Percentiles rank a stretch among this genome's conserved stretches.
Conservation (phyloP, 2,113 vertebrate genomes). For the Microcebus tavaratra region DNA sequence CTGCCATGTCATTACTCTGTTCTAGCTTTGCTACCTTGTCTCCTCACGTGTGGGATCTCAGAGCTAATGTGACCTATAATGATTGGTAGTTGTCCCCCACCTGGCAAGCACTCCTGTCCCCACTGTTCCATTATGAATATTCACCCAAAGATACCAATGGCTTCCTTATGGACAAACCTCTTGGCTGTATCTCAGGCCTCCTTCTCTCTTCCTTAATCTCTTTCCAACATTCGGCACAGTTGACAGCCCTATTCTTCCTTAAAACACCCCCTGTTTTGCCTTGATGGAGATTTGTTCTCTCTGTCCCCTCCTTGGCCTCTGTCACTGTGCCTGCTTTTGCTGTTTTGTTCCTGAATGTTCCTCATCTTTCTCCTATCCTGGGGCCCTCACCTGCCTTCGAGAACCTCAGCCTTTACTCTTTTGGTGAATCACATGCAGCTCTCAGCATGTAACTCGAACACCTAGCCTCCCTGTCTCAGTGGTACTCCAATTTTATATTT, state of each 20-base stretch:
- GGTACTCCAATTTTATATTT: background rate
- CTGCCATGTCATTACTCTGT: background rate
- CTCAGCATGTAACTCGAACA: background rate
- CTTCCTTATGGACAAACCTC: background rate
- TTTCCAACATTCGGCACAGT: background rate
- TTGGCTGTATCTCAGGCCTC: background rate
- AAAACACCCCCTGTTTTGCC: background rate
- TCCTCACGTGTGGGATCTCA: background rate
- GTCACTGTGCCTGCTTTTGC: fast-evolving
- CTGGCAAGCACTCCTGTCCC: background rate
- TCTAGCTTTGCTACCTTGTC: background rate
- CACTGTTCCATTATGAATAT: background rate
- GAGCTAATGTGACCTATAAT: background rate
- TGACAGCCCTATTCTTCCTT: background rate
- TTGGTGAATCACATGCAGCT: background rate
- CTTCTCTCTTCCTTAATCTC: background rate
- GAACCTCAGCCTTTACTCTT: background rate
- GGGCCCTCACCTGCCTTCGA: background rate
- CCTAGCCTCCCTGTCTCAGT: background rate
- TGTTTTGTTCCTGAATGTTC: background rate
- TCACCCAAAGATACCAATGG: background rate
- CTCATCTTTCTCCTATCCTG: background rate
- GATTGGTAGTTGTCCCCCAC: too few relatives aligned
- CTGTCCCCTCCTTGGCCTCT: fast-evolving
- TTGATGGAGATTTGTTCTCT: background rate